These are phyloP conservation scores for Diabrotica balteata DNA, from an alignment of 2,888 invertebrate genomes.

Conservation along the genomic window DNA sequence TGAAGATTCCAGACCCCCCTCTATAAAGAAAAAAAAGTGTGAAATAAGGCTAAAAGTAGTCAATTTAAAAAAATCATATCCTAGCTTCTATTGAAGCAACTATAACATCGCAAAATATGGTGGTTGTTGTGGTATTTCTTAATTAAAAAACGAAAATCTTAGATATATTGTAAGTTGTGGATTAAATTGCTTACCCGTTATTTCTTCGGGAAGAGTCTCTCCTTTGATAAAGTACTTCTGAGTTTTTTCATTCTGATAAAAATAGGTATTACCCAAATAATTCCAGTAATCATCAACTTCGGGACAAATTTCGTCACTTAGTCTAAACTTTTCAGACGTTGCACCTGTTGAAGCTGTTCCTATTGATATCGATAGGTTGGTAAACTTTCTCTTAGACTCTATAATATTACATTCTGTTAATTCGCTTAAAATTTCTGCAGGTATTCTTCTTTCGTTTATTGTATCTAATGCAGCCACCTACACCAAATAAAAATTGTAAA, in stretches of 20 bases:
- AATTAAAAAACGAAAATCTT: no score
- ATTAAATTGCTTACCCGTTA: no score
- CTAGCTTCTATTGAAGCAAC: no score
- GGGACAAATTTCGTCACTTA: background rate
- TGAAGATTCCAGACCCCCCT: no score
- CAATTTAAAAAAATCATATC: no score
- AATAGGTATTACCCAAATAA: conserved; percentile 22
- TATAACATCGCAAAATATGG: no score
- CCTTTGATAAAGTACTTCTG: conserved; percentile 30
- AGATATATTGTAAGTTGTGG: no score
- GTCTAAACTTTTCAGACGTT: background rate
- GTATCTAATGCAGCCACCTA: conserved; percentile 28
- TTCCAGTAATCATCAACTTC: conserved; percentile 32
- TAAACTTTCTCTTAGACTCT: background rate
- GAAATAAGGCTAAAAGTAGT: no score
- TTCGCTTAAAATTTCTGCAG: conserved; percentile 21
- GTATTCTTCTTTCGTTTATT: conserved; percentile 30
- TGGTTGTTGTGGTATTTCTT: no score
- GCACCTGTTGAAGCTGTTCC: background rate
- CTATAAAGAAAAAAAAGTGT: no score
- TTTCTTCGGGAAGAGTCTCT: background rate
- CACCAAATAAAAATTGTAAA: background rate
- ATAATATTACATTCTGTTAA: conserved; percentile 17
- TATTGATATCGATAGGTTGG: background rate
- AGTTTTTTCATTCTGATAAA: conserved; percentile 25